Evolutionary conservation across 2,797 vertebrate species (phyloP), one percentile per base, ranked within the genome.

Genomic region (Poecilia gillii): DNA sequence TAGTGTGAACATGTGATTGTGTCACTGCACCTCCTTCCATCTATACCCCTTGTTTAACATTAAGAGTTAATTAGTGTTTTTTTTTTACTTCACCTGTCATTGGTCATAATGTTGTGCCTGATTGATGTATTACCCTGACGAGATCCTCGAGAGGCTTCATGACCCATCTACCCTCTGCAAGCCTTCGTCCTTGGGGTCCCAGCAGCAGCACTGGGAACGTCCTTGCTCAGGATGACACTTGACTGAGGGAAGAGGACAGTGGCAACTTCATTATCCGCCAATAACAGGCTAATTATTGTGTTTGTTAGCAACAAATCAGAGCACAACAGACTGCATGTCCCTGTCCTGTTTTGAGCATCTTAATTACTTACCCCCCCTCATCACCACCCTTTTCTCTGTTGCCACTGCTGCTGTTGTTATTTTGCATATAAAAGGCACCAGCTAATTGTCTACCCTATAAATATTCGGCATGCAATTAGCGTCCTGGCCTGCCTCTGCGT

Each of bases 391-490:
- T 93, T 93, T 90, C 90, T 94, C 90, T 94, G 90, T 93, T 93
- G 93, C 92, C 89, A 90, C 92, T 93, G 94, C 94, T 94, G 94
- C 92, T 94, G 94, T 95, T 96, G 95, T 98, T 99, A 98, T 97
- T 99, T 99, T 98, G 98, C 98, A 99, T 99, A 99, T 99, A 99
- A 99, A 99, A 99, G 97, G 97, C 97, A 97, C 96, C 97, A 96
- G 97, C 97, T 99, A 99, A 99, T 99, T 99, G 98, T 99, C 97
- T 99, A 97, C 97, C 97, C 97, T 98, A 98, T 99, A 99, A 99
- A 99, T 99, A 99, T 99, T 98, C 97, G 96, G 96, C 97, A 97
- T 97, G 97, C 97, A 99, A 99, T 99, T 98, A 99, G 97, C 93
- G 77, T 92, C 90, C 95, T 95, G 96, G 95, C 95, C 94, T 94